A percentile compares a stretch with the other conserved stretches of the same genome.
Evolutionary conservation across 2,888 invertebrate species (phyloP).

Genomic region (Synergus itoensis): DNA sequence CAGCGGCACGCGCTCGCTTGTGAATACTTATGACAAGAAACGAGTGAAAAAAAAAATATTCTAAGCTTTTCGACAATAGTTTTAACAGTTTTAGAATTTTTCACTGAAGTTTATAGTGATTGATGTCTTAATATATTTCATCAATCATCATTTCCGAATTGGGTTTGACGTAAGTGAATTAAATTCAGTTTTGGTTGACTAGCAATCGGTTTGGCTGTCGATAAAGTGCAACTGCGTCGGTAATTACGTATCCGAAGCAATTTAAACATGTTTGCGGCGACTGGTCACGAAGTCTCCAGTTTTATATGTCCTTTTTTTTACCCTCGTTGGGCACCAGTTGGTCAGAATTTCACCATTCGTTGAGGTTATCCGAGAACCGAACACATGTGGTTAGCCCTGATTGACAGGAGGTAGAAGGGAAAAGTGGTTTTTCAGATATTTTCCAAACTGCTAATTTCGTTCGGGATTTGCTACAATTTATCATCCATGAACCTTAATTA

Average conservation of each 20-base stretch:
- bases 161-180: not conserved
- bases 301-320: not conserved
- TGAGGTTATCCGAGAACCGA: slow-evolving; percentile 9
- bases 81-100: too few relatives aligned
- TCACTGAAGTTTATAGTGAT: not conserved
- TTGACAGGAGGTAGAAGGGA: slow-evolving; percentile 13
- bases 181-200: not conserved
- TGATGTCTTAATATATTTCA: not conserved
- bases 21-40: slow-evolving; percentile 13
- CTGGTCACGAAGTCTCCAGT: not conserved
- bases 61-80: not conserved
- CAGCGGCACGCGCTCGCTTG: slow-evolving; percentile 2
- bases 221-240: not conserved
- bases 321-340: slow-evolving; percentile 24
- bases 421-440: slow-evolving; percentile 22
- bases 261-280: slow-evolving; percentile 1
- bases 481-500: not conserved
- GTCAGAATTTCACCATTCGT: slow-evolving; percentile 31
- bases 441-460: slow-evolving; percentile 22
- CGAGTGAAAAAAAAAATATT: not conserved
- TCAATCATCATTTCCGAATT: not conserved
- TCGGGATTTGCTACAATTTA: not conserved
- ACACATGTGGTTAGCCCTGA: not conserved
- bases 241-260: not conserved
- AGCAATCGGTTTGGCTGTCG: not conserved